Conservation (phyloP, 2,113 vertebrate genomes). For the Isurus oxyrinchus region DNA sequence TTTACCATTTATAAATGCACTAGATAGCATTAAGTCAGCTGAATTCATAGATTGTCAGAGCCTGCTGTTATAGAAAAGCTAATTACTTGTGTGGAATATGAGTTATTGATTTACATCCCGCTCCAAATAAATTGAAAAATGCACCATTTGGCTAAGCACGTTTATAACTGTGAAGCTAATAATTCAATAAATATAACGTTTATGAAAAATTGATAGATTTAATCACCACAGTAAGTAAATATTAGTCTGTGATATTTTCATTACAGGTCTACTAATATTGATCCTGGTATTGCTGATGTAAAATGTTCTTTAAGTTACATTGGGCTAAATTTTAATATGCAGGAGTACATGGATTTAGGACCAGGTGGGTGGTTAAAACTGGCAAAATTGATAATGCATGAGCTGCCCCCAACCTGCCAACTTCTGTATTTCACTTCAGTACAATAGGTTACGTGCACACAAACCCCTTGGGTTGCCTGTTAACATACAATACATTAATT, state of each 20-base stretch:
- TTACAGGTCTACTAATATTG: background rate
- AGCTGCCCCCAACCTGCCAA: background rate
- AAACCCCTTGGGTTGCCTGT: background rate
- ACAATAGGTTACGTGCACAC: background rate
- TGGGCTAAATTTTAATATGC: background rate
- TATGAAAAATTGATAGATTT: background rate
- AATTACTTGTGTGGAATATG: background rate
- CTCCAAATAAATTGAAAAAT: conserved; percentile 18
- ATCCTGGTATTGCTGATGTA: background rate
- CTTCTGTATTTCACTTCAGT: background rate
- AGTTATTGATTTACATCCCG: conserved; percentile 22
- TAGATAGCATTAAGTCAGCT: conserved; percentile 21
- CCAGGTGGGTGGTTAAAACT: background rate
- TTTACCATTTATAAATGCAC: background rate
- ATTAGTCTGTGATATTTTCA: background rate
- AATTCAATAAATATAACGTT: background rate
- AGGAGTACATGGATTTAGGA: background rate
- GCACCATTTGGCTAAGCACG: background rate
- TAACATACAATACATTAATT: background rate
- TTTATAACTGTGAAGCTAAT: background rate
- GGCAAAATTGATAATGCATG: background rate
- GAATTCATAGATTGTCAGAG: background rate
- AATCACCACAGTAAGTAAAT: background rate
- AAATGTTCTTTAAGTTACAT: background rate
- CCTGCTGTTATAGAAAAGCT: background rate